Evolutionary conservation across 2,797 vertebrate genomes (phyloP).

Genomic region (Uromys caudimaculatus): DNA sequence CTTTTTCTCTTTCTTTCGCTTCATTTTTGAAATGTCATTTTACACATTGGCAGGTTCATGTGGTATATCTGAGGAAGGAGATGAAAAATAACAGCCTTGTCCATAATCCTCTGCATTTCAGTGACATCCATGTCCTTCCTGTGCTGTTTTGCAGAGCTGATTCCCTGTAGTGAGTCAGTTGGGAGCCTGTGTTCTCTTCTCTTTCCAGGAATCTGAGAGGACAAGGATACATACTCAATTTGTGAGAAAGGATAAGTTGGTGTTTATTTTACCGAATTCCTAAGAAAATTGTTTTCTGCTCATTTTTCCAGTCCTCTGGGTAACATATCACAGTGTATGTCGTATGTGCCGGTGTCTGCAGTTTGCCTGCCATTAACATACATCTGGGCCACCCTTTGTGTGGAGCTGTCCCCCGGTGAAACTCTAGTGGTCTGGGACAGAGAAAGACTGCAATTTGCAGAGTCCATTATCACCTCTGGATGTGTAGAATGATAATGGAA

Average conservation of each 20-base stretch:
- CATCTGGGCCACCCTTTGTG: slow-evolving; percentile 86
- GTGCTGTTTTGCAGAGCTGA: background rate
- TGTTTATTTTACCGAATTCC: slow-evolving; percentile 77
- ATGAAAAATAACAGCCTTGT: slow-evolving; percentile 5
- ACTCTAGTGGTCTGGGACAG: slow-evolving; percentile 85
- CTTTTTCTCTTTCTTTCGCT: background rate
- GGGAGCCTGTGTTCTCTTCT: background rate
- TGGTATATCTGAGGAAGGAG: background rate
- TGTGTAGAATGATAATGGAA: slow-evolving; percentile 92
- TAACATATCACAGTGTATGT: slow-evolving; percentile 65
- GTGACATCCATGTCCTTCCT: background rate
- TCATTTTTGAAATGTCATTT: slow-evolving; percentile 45
- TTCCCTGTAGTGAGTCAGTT: background rate
- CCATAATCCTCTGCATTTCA: background rate
- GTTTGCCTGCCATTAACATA: slow-evolving; percentile 84
- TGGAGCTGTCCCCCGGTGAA: slow-evolving; percentile 86
- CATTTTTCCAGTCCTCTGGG: slow-evolving; percentile 60
- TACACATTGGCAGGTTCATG: background rate
- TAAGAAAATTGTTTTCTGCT: slow-evolving; percentile 75
- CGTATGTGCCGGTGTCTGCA: slow-evolving; percentile 68
- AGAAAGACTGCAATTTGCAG: slow-evolving; percentile 89
- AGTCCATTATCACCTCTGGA: slow-evolving; percentile 94
- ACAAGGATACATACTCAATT: background rate
- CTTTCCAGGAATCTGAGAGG: background rate
- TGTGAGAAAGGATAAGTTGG: slow-evolving; percentile 16